These are phyloP conservation scores for Halisarca cf. caerulea DNA, from an alignment of 37 sponge, comb jelly and placozoan genomes.

Conservation along the genomic window DNA sequence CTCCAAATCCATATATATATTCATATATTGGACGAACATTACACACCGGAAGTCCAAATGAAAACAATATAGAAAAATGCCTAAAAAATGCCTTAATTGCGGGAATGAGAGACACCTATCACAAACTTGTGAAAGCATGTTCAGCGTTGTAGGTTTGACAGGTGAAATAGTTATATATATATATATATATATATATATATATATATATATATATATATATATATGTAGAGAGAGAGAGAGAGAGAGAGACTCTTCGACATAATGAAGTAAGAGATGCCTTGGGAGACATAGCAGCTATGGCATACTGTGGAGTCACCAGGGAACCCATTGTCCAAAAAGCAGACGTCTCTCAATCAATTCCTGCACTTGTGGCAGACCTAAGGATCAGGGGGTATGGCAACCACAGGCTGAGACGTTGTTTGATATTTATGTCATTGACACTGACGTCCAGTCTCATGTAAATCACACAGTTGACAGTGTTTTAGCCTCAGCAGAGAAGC, in stretches of 20 bases:
- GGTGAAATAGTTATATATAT: too few species aligned
- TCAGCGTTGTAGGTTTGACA: too few species aligned
- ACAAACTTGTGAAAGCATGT: too few species aligned
- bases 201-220: too few species aligned
- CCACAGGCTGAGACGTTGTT: slow-evolving; percentile 48
- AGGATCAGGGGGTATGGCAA: slow-evolving; percentile 52
- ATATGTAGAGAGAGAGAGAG: too few species aligned
- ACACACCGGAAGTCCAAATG: too few species aligned
- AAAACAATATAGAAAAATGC: too few species aligned
- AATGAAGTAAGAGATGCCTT: slow-evolving; percentile 57
- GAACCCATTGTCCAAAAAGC: slow-evolving; percentile 45
- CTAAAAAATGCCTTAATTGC: too few species aligned
- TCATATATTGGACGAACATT: too few species aligned
- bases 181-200: too few species aligned
- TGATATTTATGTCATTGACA: slow-evolving; percentile 60
- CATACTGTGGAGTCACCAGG: slow-evolving; percentile 27
- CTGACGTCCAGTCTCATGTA: slow-evolving; percentile 34
- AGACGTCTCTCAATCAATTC: background rate
- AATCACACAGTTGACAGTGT: slow-evolving; percentile 25
- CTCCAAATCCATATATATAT: too few species aligned
- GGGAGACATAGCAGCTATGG: slow-evolving; percentile 44
- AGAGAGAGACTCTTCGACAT: slow-evolving; percentile 36
- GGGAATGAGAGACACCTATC: too few species aligned
- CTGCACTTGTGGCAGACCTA: slow-evolving; percentile 36
- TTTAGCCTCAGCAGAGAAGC: slow-evolving; percentile 28